phyloP scores from a whole-genome alignment of 2,113 vertebrate genomes.

The Corapipo altera region DNA sequence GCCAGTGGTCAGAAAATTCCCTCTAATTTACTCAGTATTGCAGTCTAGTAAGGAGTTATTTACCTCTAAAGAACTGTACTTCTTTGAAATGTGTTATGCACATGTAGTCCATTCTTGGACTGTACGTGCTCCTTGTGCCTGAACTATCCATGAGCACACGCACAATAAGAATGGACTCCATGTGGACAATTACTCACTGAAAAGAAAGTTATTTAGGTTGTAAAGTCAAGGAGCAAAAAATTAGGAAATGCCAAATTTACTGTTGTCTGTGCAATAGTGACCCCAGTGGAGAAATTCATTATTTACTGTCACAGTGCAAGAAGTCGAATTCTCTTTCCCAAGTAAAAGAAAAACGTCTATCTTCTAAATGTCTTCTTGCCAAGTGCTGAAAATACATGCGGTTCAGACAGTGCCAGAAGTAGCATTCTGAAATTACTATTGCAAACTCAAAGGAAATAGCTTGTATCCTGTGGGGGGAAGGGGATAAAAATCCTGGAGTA shows the following conservation, averaged over 20 bases:
- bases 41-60: background rate
- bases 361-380: conserved; percentile 33
- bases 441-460: conserved; percentile 51
- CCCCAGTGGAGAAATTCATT: background rate
- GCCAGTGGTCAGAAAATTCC: background rate
- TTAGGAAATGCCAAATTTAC: conserved; percentile 5
- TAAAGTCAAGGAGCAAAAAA: conserved; percentile 9
- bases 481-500: background rate
- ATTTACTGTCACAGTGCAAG: conserved; percentile 9
- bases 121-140: conserved; percentile 14
- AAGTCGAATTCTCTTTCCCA: background rate
- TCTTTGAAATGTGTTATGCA: conserved; percentile 53
- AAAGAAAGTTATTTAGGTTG: conserved; percentile 29
- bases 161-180: conserved; percentile 28
- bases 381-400: conserved; percentile 42
- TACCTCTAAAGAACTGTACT: conserved; percentile 9
- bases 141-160: background rate
- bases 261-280: background rate
- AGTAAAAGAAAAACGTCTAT: background rate
- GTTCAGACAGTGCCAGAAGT: conserved; percentile 42
- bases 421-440: conserved; percentile 43
- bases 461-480: conserved; percentile 53
- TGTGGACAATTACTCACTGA: conserved; percentile 9
- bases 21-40: background rate
- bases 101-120: conserved; percentile 33